Evolutionary conservation across 1,140 invertebrate species (phyloP), one percentile per base, ranked within the genome.

Genomic region (Procambarus clarkii): DNA sequence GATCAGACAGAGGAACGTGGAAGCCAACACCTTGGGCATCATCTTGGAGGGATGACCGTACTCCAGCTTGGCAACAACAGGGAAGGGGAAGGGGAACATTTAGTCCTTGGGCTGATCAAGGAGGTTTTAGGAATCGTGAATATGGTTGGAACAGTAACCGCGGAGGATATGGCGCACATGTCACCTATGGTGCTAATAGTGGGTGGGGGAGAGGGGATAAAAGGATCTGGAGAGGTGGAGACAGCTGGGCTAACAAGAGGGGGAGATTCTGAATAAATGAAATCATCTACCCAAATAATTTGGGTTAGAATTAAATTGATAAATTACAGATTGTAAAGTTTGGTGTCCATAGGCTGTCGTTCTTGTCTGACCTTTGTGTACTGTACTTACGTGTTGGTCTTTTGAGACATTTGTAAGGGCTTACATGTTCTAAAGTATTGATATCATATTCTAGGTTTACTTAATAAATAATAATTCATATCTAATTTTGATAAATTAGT

Each of bases 381-480:
- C 85, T 87, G 85, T 87, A 87, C 85, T 87, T 87, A 87, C 24
- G 76, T 87, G 76, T 87, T 87, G 85, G 85, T 87, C 85, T 77
- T 77, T 74, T 77, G 34, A 83, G 81, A 64, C 81, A 83, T 74
- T 74, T 74, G 69, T 74, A 74, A 74, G 69, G 69, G 69, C 69
- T 34, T 74, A 64, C 60, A 64, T 64, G 60, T 74, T 74, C 24
- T 74, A 34, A 34, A 74, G 21, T 34, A 74, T 34, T 21, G 21
- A 11, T 21, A 74, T 8, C 7, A 64, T 64, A 21, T 64, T 64
- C 60, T 64, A 64, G 21, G 60, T 64, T 64, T 21, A 64, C 7
- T 58, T 58, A 58, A 9, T 58, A 9, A 58, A 58, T 58, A 58
- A 7, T 58, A 9, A 58, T 58, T 13, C 54, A 58, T 9, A 64